A percentile compares a stretch with the other conserved stretches of the same genome.
Conservation (phyloP, 2,113 vertebrate species). For the Leuciscus idus region DNA sequence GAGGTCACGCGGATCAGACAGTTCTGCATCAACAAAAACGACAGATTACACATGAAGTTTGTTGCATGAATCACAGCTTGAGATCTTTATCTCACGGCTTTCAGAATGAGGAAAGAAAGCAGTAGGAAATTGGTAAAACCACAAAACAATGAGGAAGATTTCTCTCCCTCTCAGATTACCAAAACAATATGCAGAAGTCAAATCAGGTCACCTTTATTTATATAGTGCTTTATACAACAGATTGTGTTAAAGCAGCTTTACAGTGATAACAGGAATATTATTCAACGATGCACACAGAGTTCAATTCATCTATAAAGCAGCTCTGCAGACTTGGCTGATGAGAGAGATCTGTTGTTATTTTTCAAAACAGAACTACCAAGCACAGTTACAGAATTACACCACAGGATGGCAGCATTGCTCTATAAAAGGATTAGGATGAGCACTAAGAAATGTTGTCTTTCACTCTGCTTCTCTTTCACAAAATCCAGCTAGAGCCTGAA, state of each 20-base stretch:
- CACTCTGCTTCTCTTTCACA: background rate
- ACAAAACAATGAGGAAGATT: background rate
- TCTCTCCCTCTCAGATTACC: background rate
- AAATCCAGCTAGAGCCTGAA: background rate
- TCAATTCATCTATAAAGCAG: too few species aligned
- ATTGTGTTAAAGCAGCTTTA: too few species aligned
- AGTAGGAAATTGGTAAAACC: background rate
- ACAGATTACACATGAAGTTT: background rate
- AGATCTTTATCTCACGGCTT: background rate
- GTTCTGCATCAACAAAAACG: slow-evolving; percentile 69
- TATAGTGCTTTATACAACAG: too few species aligned
- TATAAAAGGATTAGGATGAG: background rate
- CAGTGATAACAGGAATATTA: too few species aligned
- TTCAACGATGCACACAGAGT: too few species aligned
- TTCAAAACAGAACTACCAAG: background rate
- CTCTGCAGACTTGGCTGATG: too few species aligned
- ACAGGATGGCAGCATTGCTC: slow-evolving; percentile 41
- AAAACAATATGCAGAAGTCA: background rate
- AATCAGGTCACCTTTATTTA: too few species aligned
- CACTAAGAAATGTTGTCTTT: too few species aligned
- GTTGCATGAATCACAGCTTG: background rate
- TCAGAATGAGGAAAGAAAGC: background rate
- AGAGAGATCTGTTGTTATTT: background rate
- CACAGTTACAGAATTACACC: slow-evolving; percentile 14
- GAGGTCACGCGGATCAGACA: slow-evolving; percentile 72